A percentile compares a stretch with the other conserved stretches of the same genome.
Conservation (phyloP, 2,113 vertebrate species). For the Coptodon bakossiorum region DNA sequence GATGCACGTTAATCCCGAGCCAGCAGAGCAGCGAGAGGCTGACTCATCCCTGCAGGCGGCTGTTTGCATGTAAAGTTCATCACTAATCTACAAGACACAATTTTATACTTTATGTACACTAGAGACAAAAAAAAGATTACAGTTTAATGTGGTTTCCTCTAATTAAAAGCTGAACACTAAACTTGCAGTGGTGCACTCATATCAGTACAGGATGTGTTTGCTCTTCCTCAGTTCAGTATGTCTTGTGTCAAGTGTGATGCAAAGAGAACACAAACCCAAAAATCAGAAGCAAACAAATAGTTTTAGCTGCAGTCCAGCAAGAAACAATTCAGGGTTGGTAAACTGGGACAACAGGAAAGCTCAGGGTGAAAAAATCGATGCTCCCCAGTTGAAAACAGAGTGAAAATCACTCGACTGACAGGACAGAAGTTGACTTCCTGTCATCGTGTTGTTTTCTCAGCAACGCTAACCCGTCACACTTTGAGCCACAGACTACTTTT, state of each 20-base stretch:
- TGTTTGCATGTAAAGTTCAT: neutral
- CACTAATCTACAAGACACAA: neutral
- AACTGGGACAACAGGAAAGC: neutral
- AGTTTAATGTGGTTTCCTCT: neutral
- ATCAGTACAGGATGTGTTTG: neutral
- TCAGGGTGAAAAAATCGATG: neutral
- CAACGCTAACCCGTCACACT: accelerated
- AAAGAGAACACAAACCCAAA: neutral
- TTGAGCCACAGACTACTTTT: neutral
- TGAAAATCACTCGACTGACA: neutral
- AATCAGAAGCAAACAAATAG: neutral
- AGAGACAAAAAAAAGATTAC: no score
- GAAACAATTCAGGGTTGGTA: neutral
- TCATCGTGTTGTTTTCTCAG: neutral
- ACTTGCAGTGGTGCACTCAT: accelerated
- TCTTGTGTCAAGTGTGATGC: neutral
- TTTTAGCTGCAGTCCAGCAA: neutral
- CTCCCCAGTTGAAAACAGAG: accelerated
- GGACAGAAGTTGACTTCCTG: neutral
- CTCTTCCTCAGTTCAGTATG: neutral
- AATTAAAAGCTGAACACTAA: neutral
- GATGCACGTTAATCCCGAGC: neutral
- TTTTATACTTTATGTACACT: neutral
- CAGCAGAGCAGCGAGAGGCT: neutral
- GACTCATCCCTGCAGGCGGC: neutral